Conservation (phyloP, 2,113 vertebrate genomes). For the Ardeotis arabs region DNA sequence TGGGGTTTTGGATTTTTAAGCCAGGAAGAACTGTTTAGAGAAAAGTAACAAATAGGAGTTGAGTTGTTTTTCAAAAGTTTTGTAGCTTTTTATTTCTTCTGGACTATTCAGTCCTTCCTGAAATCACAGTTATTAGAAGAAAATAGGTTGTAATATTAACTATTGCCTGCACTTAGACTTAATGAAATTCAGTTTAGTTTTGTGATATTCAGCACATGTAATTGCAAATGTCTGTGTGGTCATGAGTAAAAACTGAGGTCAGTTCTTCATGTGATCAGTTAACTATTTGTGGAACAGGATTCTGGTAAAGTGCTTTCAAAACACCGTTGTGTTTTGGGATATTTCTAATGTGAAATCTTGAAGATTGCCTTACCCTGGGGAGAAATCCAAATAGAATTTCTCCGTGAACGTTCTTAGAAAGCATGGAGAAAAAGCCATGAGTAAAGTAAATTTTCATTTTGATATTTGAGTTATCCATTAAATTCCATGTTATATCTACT, state of each 20-base stretch:
- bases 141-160: not conserved
- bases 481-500: not conserved
- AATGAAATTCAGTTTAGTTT: not conserved
- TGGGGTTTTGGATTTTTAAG: not conserved
- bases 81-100: not conserved
- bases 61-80: not conserved
- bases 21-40: not conserved
- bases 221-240: not conserved
- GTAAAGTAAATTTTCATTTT: not conserved
- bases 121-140: not conserved
- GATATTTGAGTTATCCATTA: not conserved
- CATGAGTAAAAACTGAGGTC: not conserved
- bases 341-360: not conserved
- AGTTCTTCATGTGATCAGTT: not conserved
- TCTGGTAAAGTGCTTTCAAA: not conserved
- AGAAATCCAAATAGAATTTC: not conserved
- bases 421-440: not conserved
- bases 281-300: not conserved
- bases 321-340: not conserved
- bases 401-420: not conserved
- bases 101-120: not conserved
- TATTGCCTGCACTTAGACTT: not conserved
- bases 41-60: not conserved
- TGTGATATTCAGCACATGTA: not conserved
- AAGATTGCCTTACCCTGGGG: not conserved